Conservation (phyloP, 2,888 invertebrate species). For the Halictus ligatus region DNA sequence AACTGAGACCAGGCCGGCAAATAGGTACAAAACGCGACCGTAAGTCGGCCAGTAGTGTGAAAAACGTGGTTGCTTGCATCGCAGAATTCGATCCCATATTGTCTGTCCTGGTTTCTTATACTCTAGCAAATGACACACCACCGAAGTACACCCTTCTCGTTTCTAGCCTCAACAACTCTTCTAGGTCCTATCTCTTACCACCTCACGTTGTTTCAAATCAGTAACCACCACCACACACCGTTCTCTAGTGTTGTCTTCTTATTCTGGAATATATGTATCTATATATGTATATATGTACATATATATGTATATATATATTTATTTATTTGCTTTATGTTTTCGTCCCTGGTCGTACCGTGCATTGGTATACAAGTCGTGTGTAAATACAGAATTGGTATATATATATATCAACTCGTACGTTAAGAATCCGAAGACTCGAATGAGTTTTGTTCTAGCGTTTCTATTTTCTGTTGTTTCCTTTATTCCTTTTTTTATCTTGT, state of each 20-base stretch:
- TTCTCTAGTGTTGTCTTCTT: slow-evolving; percentile 40
- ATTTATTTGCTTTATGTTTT: slow-evolving; percentile 39
- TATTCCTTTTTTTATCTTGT: slow-evolving; percentile 16
- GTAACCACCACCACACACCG: slow-evolving; percentile 21
- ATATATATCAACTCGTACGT: background rate
- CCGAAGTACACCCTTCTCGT: slow-evolving; percentile 26
- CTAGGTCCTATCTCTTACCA: slow-evolving; percentile 35
- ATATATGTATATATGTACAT: background rate
- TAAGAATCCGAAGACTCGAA: background rate
- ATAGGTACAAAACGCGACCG: slow-evolving; percentile 71
- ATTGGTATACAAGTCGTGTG: slow-evolving; percentile 30
- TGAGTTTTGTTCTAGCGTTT: slow-evolving; percentile 25
- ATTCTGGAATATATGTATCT: slow-evolving; percentile 8
- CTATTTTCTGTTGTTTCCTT: slow-evolving; percentile 5
- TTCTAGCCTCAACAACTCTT: slow-evolving; percentile 50
- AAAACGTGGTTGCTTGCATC: slow-evolving; percentile 66
- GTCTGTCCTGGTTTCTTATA: slow-evolving; percentile 63
- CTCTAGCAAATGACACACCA: slow-evolving; percentile 39
- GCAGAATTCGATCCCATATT: slow-evolving; percentile 58
- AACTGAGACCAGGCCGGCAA: slow-evolving; percentile 69
- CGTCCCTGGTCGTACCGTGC: slow-evolving; percentile 37
- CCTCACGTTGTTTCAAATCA: slow-evolving; percentile 33
- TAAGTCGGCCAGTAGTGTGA: slow-evolving; percentile 74
- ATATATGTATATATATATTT: too few relatives aligned
- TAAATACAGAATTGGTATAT: slow-evolving; percentile 29